These are phyloP conservation scores for Drosophila pseudoobscura DNA, from an alignment of 1,140 invertebrate genomes.

Conservation along the genomic window DNA sequence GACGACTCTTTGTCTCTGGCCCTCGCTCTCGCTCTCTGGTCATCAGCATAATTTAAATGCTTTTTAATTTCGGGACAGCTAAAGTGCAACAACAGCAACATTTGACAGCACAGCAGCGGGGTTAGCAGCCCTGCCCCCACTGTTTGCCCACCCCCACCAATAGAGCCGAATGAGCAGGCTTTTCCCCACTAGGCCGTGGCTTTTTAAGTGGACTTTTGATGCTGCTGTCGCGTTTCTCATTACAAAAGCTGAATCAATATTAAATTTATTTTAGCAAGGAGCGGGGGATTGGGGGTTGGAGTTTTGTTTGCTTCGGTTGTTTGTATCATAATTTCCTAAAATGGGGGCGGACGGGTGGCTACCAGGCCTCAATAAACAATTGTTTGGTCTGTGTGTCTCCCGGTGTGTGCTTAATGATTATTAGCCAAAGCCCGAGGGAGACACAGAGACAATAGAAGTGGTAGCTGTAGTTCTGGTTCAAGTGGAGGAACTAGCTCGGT, in stretches of 20 bases:
- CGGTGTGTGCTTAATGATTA: conserved; percentile 32
- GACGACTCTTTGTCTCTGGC: not conserved
- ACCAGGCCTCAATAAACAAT: conserved; percentile 45
- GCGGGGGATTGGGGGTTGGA: not conserved
- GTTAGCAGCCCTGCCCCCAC: conserved; percentile 22
- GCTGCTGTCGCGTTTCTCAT: conserved; percentile 76
- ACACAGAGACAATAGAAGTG: conserved; percentile 12
- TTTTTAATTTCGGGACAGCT: conserved; percentile 71
- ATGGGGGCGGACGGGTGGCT: not conserved
- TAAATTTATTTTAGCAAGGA: conserved; percentile 74
- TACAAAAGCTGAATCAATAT: conserved; percentile 82
- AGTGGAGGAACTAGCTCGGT: not conserved
- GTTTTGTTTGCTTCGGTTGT: conserved; percentile 67
- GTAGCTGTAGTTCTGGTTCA: not conserved
- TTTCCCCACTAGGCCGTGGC: conserved; percentile 57
- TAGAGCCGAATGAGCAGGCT: conserved; percentile 29
- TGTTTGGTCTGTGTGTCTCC: not conserved
- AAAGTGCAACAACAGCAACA: conserved; percentile 76
- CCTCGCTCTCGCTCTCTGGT: conserved; percentile 38
- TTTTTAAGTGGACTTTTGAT: conserved; percentile 68
- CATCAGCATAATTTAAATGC: conserved; percentile 81
- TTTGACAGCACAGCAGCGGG: conserved; percentile 47
- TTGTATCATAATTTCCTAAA: conserved; percentile 65
- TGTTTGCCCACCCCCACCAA: conserved; percentile 7
- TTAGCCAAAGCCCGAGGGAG: conserved; percentile 46